Conservation (phyloP, 2,113 vertebrate species). For the Tympanuchus pallidicinctus region DNA sequence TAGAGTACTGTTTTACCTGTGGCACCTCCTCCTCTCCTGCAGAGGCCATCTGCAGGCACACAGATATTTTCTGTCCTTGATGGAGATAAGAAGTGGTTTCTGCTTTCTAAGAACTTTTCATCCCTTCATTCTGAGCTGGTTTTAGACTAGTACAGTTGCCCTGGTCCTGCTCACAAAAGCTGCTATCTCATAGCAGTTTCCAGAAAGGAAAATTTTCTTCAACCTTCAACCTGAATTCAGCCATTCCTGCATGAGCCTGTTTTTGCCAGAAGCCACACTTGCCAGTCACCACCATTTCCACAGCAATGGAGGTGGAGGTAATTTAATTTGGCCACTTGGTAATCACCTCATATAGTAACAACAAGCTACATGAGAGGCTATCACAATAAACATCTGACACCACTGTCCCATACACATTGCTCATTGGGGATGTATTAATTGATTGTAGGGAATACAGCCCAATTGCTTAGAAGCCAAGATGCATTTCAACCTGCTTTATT, state of each 20-base stretch:
- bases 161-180: background rate
- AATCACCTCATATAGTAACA: rapidly evolving
- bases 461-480: background rate
- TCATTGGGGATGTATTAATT: background rate
- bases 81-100: rapidly evolving
- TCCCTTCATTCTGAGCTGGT: background rate
- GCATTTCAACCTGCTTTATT: background rate
- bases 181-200: background rate
- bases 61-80: background rate
- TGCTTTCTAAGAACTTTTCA: background rate
- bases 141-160: background rate
- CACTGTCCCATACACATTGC: rapidly evolving
- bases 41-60: background rate
- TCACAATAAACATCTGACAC: background rate
- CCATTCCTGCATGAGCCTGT: background rate
- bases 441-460: background rate
- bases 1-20: background rate
- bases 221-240: rapidly evolving
- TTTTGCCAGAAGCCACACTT: background rate
- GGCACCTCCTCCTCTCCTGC: background rate
- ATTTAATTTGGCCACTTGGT: background rate
- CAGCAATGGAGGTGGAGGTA: background rate
- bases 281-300: background rate
- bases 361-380: background rate
- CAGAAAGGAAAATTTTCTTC: background rate